Base-by-base conservation (phyloP, 2,113 vertebrate genomes). In the Dissostichus mawsoni region DNA sequence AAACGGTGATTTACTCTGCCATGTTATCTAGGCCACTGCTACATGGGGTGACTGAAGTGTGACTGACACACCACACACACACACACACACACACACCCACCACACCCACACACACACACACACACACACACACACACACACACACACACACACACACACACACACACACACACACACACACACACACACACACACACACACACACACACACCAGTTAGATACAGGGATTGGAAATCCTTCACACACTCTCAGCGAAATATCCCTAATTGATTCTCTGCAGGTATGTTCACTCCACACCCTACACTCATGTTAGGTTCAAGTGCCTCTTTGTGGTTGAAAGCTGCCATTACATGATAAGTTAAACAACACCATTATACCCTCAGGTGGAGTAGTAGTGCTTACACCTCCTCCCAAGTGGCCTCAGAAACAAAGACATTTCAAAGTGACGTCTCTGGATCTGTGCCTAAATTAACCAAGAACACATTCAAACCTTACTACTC, bases 291-390 rank as follows among this genome's bases (percentile, higher is more conserved):
- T 36, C 47, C 11, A 50, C 53, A n/a, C 44, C 17, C 48, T 13
- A 50, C 45, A 9, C 13, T 25, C 25, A 2, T 18, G 52, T 47
- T 18, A 50, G 71, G n/a, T 78, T 86, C 20, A 81, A 83, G 90
- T 67, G 87, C 87, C 90, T 10, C 86, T 51, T 16, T 78, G 91
- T 89, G 90, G 88, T 47, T 52, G 55, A 84, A 69, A 44, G 36
- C 44, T 20, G 85, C 56, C 74, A 90, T 80, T 88, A 84, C 92
- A 90, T 2, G 18, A 69, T 20, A 25, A 29, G 48, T 76, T 47
- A 48, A 82, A 81, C 68, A 66, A 51, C 2, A 12, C 8, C 45
- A 68, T 81, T 51, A 67, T 2, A 18, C 47, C 23, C 56, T 5
- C 55, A 53, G 69, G 67, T 67, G 75, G 11, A 77, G 69, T 7